Evolutionary conservation across 2,113 vertebrate species (phyloP).

Genomic region (Papio anubis): DNA sequence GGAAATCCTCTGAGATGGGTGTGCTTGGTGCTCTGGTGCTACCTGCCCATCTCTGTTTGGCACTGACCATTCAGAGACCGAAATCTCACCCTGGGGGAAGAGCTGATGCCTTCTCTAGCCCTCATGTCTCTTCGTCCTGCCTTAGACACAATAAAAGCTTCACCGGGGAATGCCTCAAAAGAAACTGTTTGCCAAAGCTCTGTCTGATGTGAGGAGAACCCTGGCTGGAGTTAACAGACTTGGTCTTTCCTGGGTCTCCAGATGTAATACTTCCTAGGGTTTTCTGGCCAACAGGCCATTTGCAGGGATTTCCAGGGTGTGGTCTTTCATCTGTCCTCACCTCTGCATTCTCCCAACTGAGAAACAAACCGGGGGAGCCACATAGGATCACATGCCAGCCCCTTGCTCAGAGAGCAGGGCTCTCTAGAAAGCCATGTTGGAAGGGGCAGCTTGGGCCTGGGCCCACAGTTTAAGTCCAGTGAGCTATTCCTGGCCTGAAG

Average conservation of each 20-base stretch:
- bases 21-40: neutral
- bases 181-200: neutral
- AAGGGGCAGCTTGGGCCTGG: neutral
- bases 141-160: neutral
- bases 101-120: neutral
- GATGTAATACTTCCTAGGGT: neutral
- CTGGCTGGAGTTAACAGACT: neutral
- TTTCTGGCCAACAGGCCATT: neutral
- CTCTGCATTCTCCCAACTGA: neutral
- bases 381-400: neutral
- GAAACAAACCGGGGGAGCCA: too few species aligned
- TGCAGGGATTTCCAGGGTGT: neutral
- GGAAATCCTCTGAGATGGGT: neutral
- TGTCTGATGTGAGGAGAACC: neutral
- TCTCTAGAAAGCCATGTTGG: neutral
- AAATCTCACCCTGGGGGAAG: neutral
- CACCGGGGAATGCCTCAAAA: neutral
- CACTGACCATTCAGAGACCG: neutral
- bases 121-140: neutral
- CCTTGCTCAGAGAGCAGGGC: neutral
- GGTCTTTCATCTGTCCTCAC: neutral
- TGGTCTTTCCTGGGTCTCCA: neutral
- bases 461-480: accelerated
- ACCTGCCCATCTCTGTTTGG: neutral
- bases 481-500: neutral